phyloP scores from a whole-genome alignment of 2,888 invertebrate genomes.

The Conops quadrifasciatus region DNA sequence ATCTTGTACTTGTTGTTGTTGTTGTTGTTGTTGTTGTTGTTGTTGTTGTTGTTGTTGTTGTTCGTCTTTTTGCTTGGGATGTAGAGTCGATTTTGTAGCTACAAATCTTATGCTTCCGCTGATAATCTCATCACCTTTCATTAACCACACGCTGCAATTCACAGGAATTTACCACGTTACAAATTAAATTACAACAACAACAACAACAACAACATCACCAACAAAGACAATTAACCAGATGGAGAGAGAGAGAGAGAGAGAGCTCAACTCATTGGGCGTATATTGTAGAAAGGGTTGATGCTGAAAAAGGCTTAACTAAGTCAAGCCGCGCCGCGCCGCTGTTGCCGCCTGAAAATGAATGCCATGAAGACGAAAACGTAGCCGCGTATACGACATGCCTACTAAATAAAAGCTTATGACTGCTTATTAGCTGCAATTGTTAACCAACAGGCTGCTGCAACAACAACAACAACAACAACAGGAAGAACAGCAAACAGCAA shows the following conservation, averaged over 20 bases:
- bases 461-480: constrained; percentile 5
- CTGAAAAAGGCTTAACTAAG: background rate
- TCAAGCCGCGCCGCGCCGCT: background rate
- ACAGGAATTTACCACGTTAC: constrained; percentile 27
- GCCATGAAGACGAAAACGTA: constrained; percentile 28
- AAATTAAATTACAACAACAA: constrained; percentile 31
- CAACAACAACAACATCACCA: constrained; percentile 23
- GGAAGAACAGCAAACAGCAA: no score
- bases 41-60: background rate
- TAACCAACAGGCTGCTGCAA: constrained; percentile 4
- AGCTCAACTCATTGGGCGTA: constrained; percentile 21
- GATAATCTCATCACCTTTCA: constrained; percentile 34
- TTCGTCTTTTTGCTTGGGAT: background rate
- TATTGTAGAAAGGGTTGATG: constrained; percentile 29
- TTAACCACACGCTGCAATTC: constrained; percentile 28
- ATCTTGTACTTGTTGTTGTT: no score
- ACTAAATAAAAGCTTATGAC: constrained; percentile 33
- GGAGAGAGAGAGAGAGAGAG: no score
- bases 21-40: no score
- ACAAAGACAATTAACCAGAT: constrained; percentile 12
- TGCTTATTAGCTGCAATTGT: constrained; percentile 31
- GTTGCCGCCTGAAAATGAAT: constrained; percentile 22
- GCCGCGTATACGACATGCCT: no score
- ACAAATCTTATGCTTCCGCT: constrained; percentile 31
- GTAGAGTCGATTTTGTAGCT: constrained; percentile 21